A percentile compares a stretch with the other conserved stretches of the same genome.
Conservation (phyloP, 2,113 vertebrate genomes). For the Henicopernis longicauda region DNA sequence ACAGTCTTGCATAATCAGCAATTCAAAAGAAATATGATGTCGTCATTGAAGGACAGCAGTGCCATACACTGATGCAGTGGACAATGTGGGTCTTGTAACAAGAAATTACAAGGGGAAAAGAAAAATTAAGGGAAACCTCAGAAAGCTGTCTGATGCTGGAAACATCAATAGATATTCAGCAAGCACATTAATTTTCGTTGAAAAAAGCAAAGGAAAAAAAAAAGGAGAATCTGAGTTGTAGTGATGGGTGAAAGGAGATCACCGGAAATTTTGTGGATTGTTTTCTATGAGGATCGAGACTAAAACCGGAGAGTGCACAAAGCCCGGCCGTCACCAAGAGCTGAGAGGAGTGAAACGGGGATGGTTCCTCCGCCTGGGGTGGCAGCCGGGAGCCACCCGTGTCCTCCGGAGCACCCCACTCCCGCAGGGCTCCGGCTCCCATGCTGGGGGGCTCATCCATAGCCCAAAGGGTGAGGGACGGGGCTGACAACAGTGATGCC, state of each 20-base stretch:
- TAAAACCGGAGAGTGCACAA: neutral
- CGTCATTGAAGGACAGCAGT: neutral
- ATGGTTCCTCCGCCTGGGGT: neutral
- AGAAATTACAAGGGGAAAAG: neutral
- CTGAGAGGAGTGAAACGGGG: neutral
- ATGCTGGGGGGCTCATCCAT: neutral
- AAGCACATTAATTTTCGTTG: neutral
- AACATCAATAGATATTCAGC: neutral
- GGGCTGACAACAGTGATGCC: neutral
- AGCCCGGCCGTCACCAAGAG: neutral
- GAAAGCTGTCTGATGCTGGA: neutral
- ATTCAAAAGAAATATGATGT: neutral
- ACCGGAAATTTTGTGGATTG: neutral
- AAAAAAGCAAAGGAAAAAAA: neutral
- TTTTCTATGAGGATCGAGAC: neutral
- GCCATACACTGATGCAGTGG: neutral
- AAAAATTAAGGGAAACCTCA: neutral
- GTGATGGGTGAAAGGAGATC: neutral
- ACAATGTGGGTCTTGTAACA: neutral
- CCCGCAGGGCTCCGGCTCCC: neutral
- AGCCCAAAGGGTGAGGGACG: neutral
- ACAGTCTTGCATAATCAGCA: neutral
- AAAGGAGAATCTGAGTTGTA: neutral
- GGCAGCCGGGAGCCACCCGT: neutral
- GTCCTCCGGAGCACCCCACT: neutral